These are phyloP conservation scores for Kryptolebias ocellatus DNA, from an alignment of 2,797 vertebrate species.

Conservation along the genomic window DNA sequence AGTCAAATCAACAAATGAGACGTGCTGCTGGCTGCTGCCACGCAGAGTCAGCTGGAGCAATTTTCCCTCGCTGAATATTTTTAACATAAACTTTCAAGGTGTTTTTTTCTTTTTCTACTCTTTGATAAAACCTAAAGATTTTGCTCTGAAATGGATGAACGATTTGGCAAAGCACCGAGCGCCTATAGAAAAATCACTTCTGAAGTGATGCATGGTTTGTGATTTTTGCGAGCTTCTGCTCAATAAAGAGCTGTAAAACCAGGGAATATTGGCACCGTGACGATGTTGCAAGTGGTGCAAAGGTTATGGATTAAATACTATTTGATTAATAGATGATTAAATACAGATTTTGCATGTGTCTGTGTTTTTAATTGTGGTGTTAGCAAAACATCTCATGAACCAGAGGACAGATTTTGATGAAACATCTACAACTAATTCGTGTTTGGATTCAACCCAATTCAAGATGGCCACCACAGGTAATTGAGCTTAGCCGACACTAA, in stretches of 20 bases:
- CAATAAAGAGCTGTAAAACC: slow-evolving; percentile 11
- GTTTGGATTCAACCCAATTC: too few species aligned
- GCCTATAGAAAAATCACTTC: slow-evolving; percentile 16
- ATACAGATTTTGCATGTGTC: too few species aligned
- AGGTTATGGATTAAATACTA: not conserved
- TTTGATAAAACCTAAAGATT: slow-evolving; percentile 16
- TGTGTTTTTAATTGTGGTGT: too few species aligned
- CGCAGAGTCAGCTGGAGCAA: slow-evolving; percentile 60
- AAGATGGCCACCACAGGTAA: too few species aligned
- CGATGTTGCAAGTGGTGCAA: not conserved
- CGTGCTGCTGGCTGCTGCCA: slow-evolving; percentile 42
- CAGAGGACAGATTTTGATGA: too few species aligned
- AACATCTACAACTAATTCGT: too few species aligned
- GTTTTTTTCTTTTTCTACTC: not conserved
- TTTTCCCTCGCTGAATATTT: slow-evolving; percentile 38
- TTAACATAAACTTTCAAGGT: slow-evolving; percentile 10
- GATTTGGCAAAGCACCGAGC: not conserved
- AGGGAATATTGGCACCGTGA: not conserved
- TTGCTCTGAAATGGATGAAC: slow-evolving; percentile 15
- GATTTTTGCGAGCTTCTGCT: slow-evolving; percentile 18
- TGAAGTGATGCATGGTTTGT: slow-evolving; percentile 12
- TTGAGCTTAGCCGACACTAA: too few species aligned
- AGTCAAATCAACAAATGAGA: slow-evolving; percentile 61
- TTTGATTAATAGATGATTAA: too few species aligned
- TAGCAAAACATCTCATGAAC: too few species aligned